These are phyloP conservation scores for Pristiophorus japonicus DNA, from an alignment of 2,113 vertebrate genomes.

Conservation along the genomic window DNA sequence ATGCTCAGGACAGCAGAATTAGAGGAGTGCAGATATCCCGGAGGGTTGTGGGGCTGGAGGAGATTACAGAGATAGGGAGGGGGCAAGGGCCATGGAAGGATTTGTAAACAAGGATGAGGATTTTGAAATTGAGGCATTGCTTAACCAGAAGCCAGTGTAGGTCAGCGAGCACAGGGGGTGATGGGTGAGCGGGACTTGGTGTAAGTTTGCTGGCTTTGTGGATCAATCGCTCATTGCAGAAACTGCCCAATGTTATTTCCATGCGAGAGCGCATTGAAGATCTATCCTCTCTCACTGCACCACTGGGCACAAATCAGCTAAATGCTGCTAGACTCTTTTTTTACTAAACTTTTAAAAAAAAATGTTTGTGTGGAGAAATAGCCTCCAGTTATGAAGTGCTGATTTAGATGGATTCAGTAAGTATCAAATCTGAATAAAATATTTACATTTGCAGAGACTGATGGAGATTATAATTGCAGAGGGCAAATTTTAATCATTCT, in stretches of 20 bases:
- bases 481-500: conserved; percentile 22
- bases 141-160: too few relatives aligned
- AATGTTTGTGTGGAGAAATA: not conserved
- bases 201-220: not conserved
- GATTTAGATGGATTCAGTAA: not conserved
- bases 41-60: too few relatives aligned
- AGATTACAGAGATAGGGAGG: too few relatives aligned
- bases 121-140: too few relatives aligned
- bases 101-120: too few relatives aligned
- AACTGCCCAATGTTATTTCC: not conserved
- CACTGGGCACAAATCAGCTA: not conserved
- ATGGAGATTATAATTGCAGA: conserved; percentile 11
- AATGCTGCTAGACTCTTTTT: not conserved
- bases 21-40: too few relatives aligned
- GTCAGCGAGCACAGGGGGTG: too few relatives aligned
- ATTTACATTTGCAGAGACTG: not conserved
- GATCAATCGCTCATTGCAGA: not conserved
- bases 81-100: too few relatives aligned
- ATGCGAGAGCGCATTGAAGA: not conserved
- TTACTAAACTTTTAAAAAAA: not conserved
- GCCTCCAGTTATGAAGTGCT: not conserved
- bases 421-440: not conserved
- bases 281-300: not conserved
- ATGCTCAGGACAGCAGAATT: too few relatives aligned
- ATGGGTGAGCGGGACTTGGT: too few relatives aligned